Evolutionary conservation across 2,888 invertebrate species (phyloP), one percentile per base, ranked within the genome.

Genomic region (Beris morrisii): DNA sequence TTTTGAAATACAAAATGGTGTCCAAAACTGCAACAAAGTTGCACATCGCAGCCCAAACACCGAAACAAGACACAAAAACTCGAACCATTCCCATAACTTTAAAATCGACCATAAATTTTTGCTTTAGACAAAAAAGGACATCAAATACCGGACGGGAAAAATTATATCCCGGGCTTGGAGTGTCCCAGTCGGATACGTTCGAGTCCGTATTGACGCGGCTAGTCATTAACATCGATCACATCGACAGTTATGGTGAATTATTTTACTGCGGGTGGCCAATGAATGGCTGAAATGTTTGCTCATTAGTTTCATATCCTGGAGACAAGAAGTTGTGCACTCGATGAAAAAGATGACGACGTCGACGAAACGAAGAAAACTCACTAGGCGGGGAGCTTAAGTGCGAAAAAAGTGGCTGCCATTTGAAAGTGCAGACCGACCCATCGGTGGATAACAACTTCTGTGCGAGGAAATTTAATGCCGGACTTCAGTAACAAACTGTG

Each of bases 251-350:
- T 68, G 48, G 68, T 66, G 66, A 68, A 68, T 63, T 68, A 68
- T 68, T 57, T 68, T 66, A 68, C 68, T 66, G 68, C 68, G 68
- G 68, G 68, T 68, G 68, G 68, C 57, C 68, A 66, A 46, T 57
- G 66, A 65, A 68, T 68, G 61, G 65, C 53, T 64, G 65, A 32
- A 61, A 61, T 65, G 55, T 59, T 59, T 59, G 65, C 65, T 68
- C 68, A 68, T 68, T 68, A 68, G 61, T 61, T 38, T 31, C 61
- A 38, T 52, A 28, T 46, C 32, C 13, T 52, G 15, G 11, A 31
- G 52, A 58, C 28, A 58, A 58, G 45, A 58, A 58, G 30, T 58
- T 45, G 58, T 58, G 22, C 44, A 58, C 45, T 45, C 31, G 12
- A 45, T 13, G 9, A 44, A 28, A 46, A 28, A 58, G 38, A 43